These are phyloP conservation scores for Scytalopus superciliaris DNA, from an alignment of 2,113 vertebrate species.

Conservation along the genomic window DNA sequence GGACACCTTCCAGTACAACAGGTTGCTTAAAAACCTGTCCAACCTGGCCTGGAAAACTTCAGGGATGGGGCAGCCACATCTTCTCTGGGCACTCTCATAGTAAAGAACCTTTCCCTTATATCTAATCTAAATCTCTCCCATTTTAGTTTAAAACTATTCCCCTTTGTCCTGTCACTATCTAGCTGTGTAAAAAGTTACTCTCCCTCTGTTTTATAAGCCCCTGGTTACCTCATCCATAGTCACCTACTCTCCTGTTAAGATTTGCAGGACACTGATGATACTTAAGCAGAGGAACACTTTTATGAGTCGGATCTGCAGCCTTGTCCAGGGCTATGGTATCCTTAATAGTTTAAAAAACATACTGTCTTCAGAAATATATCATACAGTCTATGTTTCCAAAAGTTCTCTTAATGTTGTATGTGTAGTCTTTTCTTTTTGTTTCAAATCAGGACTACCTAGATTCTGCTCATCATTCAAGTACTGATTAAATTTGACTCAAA, in stretches of 20 bases:
- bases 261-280: background rate
- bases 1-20: background rate
- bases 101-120: background rate
- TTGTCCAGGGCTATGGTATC: background rate
- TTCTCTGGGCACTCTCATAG: background rate
- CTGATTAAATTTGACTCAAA: background rate
- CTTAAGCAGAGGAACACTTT: background rate
- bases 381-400: background rate
- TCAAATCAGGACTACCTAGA: background rate
- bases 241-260: background rate
- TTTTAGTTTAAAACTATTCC: background rate
- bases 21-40: background rate
- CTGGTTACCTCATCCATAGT: background rate
- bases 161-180: background rate
- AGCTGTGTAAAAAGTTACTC: background rate
- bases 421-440: background rate
- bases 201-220: background rate
- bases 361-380: background rate
- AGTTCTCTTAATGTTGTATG: background rate
- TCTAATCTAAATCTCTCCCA: background rate
- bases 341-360: background rate
- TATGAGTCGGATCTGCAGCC: background rate
- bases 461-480: background rate
- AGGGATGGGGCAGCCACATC: background rate
- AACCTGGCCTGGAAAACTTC: background rate